phyloP scores from a whole-genome alignment of 2,888 invertebrate genomes.

The Nephrocerus scutellatus region DNA sequence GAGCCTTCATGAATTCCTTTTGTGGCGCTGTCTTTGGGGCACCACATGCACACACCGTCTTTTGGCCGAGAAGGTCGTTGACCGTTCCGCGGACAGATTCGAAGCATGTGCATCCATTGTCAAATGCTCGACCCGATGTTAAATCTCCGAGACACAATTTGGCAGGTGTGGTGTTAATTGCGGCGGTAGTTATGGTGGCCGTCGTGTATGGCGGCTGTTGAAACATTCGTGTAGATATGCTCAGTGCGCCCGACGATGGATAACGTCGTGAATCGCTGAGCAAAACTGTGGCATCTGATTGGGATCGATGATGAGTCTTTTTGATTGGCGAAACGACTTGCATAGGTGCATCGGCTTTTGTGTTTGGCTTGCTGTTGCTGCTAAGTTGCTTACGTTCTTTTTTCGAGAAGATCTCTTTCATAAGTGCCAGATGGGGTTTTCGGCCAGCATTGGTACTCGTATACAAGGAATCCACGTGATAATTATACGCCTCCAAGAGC shows the following conservation, averaged over 20 bases:
- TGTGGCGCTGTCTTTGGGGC: conserved; percentile 78
- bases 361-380: conserved; percentile 20
- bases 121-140: conserved; percentile 90
- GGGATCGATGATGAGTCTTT: conserved; percentile 76
- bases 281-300: conserved; percentile 69
- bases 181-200: conserved; percentile 30
- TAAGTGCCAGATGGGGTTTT: conserved; percentile 43
- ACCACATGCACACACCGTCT: conserved; percentile 70
- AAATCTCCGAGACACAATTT: conserved; percentile 81
- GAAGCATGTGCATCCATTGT: conserved; percentile 91
- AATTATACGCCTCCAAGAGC: conserved; percentile 84
- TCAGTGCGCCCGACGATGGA: conserved; percentile 28
- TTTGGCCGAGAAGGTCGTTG: conserved; percentile 68
- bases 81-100: conserved; percentile 72
- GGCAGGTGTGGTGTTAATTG: conserved; percentile 44
- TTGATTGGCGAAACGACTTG: conserved; percentile 45
- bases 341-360: too few species aligned
- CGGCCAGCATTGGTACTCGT: conserved; percentile 33
- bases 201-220: conserved; percentile 41
- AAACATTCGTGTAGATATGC: conserved; percentile 37
- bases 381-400: conserved; percentile 39
- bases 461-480: conserved; percentile 42
- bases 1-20: conserved; percentile 78
- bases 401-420: conserved; percentile 46
- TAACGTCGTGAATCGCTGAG: conserved; percentile 40